A percentile compares a stretch with the other conserved stretches of the same genome.
Conservation (phyloP, 2,888 invertebrate genomes). For the Allophyes oxyacanthae region DNA sequence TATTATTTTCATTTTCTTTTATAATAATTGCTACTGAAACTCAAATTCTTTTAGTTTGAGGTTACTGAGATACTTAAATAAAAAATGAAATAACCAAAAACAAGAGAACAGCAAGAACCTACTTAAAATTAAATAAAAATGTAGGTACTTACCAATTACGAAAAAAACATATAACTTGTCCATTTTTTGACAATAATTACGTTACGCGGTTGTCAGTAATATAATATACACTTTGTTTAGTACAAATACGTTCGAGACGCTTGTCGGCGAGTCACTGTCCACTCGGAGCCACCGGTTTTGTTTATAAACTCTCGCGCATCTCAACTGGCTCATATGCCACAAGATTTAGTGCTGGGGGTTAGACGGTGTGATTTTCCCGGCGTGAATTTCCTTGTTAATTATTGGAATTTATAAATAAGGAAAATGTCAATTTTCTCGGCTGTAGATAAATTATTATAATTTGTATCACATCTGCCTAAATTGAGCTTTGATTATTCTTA, state of each 20-base stretch:
- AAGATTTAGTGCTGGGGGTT: constrained; percentile 31
- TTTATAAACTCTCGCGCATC: constrained; percentile 64
- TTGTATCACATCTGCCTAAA: too few relatives aligned
- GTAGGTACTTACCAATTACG: constrained; percentile 67
- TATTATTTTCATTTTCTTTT: too few relatives aligned
- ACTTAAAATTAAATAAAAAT: not conserved
- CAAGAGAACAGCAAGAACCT: too few relatives aligned
- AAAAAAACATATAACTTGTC: constrained; percentile 62
- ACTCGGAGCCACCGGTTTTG: constrained; percentile 47
- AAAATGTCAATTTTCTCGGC: not conserved
- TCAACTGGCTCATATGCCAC: constrained; percentile 19
- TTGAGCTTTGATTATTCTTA: too few relatives aligned
- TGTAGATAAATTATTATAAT: not conserved
- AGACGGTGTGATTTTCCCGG: constrained; percentile 24
- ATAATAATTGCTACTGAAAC: too few relatives aligned
- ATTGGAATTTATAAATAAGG: constrained; percentile 4
- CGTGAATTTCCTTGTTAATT: constrained; percentile 11
- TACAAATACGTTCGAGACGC: constrained; percentile 39
- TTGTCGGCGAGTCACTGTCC: constrained; percentile 52
- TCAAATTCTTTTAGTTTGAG: too few relatives aligned
- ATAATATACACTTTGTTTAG: constrained; percentile 13
- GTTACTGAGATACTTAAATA: too few relatives aligned
- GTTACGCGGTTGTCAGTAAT: constrained; percentile 12
- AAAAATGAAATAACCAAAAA: too few relatives aligned
- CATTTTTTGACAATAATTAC: constrained; percentile 57